phyloP scores from a whole-genome alignment of 2,797 vertebrate genomes.

The Garrulus glandarius region DNA sequence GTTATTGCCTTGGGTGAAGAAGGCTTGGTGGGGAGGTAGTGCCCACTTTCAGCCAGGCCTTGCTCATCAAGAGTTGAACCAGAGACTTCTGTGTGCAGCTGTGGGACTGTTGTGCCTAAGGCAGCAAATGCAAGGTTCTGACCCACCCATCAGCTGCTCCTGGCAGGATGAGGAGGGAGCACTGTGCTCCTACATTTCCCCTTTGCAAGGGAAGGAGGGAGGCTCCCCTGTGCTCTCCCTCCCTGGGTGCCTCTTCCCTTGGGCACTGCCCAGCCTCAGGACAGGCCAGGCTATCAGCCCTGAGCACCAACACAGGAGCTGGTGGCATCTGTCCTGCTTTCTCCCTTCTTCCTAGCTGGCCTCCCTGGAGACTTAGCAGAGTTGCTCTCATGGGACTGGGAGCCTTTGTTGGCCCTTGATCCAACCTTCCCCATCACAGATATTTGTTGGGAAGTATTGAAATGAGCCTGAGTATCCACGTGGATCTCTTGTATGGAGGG shows the following conservation, averaged over 20 bases:
- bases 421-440: fast-evolving
- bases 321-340: neutral
- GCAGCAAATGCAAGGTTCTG: neutral
- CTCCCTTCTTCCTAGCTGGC: neutral
- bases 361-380: neutral
- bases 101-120: neutral
- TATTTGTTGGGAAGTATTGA: neutral
- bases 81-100: neutral
- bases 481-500: neutral
- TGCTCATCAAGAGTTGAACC: neutral
- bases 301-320: neutral
- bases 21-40: neutral
- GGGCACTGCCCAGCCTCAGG: neutral
- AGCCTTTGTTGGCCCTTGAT: neutral
- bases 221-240: neutral
- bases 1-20: neutral
- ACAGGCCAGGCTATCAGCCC: neutral
- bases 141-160: neutral
- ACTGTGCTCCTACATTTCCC: neutral
- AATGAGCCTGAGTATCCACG: neutral
- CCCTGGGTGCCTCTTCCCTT: neutral
- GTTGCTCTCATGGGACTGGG: neutral
- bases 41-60: neutral
- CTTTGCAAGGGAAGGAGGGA: neutral
- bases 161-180: neutral